A percentile compares a stretch with the other conserved stretches of the same genome.
Conservation (phyloP, 2,888 invertebrate species). For the Atherix ibis region DNA sequence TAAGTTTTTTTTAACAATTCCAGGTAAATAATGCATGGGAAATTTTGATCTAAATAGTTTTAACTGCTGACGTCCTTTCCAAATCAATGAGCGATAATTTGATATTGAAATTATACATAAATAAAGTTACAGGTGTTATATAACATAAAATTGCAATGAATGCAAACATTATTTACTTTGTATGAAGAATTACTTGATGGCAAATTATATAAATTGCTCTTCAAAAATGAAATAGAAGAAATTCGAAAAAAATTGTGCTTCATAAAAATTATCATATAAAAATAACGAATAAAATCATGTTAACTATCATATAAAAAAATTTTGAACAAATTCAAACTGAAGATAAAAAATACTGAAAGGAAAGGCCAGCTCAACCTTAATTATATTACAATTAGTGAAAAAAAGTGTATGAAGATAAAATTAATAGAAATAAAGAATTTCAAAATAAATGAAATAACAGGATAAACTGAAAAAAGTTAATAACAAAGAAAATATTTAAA, state of each 20-base stretch:
- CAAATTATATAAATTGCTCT: too few species aligned
- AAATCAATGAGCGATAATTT: too few species aligned
- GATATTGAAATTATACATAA: too few species aligned
- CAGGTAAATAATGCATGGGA: constrained; percentile 8
- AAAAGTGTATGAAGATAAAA: constrained; percentile 3
- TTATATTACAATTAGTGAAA: constrained; percentile 2
- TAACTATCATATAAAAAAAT: not conserved
- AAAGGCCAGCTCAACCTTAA: constrained; percentile 1
- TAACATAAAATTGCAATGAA: too few species aligned
- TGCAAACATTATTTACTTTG: too few species aligned
- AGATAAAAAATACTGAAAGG: not conserved
- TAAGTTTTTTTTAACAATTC: constrained; percentile 5
- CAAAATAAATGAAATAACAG: not conserved
- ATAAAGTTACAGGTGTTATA: too few species aligned
- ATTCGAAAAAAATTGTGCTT: constrained; percentile 1
- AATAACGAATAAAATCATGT: not conserved
- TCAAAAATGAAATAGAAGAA: constrained; percentile 2
- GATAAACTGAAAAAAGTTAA: constrained; percentile 3
- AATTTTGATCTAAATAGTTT: constrained; percentile 9
- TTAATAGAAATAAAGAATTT: too few species aligned
- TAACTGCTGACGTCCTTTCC: constrained; percentile 24
- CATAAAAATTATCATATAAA: constrained; percentile 1
- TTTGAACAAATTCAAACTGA: not conserved
- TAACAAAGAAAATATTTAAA: not conserved
- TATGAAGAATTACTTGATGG: too few species aligned